Base-by-base conservation (phyloP, 1,140 invertebrate species). In the Dendroctonus ponderosae region DNA sequence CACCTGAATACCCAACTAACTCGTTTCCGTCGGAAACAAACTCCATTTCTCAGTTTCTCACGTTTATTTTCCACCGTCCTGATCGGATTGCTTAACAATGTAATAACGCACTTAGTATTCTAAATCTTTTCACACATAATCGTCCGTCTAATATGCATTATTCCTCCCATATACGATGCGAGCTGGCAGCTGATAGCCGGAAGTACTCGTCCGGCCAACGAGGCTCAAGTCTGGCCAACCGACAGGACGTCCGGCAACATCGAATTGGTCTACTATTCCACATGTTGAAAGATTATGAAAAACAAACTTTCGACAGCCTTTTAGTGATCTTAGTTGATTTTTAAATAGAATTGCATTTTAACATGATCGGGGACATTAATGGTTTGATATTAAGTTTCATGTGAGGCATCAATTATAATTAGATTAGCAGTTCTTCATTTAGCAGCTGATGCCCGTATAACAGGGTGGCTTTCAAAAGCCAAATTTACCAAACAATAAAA, bases 91-190 rank as follows among this genome's bases (percentile, higher is more conserved):
- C 12, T 52, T 5, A 52, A 52, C 50, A 52, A 52, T 9, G 15
- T 52, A 52, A 52, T 52, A 26, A 52, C 50, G n/a, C 15, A 37
- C 15, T 52, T 52, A 52, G 12, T 52, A 52, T 52, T 52, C 50
- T 9, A 52, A 8, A 52, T 26, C 14, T 14, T 52, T 52, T 52
- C 15, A 14, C n/a, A n/a, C n/a, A 52, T 52, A 52, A 52, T 52
- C 50, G 50, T 26, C n/a, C 44, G 46, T 48, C 14, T 52, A 52
- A 52, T 14, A 37, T 26, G 50, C 50, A 15, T 52, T 26, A 26
- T 26, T 26, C 26, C 26, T 26, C 26, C 26, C 26, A 26, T 26
- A 26, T 52, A 12, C 50, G 50, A 15, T 52, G 50, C 50, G 50
- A 52, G 50, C 15, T 52, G 11, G 46, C 46, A 48, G 11, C 46